Evolutionary conservation across 2,113 vertebrate species (phyloP).

Genomic region (Tachysurus vachellii): DNA sequence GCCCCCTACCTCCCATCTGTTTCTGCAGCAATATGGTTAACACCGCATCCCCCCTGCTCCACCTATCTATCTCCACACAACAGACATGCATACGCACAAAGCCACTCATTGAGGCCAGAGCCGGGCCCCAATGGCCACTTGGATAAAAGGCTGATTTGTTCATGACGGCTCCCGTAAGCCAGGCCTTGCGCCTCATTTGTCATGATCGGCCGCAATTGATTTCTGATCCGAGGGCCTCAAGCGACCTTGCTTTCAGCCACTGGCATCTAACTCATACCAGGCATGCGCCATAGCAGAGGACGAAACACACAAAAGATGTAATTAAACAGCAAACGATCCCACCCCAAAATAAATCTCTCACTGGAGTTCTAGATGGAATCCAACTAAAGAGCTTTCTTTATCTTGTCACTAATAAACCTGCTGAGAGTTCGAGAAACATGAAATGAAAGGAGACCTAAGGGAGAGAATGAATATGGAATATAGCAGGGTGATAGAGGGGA

Average conservation of each 20-base stretch:
- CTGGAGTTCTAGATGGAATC: neutral
- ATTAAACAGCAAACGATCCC: constrained; percentile 8
- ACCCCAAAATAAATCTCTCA: constrained; percentile 4
- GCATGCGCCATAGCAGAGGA: neutral
- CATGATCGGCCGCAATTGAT: constrained; percentile 77
- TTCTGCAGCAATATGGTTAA: constrained; percentile 85
- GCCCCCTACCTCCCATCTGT: constrained; percentile 80
- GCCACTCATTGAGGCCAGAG: constrained; percentile 41
- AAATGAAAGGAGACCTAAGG: neutral
- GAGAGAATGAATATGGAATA: neutral
- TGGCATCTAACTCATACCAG: neutral
- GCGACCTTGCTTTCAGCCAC: constrained; percentile 64
- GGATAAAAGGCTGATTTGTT: constrained; percentile 76
- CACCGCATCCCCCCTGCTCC: constrained; percentile 58
- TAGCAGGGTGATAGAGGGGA: constrained; percentile 17
- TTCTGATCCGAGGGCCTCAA: constrained; percentile 70
- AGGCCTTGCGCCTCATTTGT: constrained; percentile 71
- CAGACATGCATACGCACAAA: constrained; percentile 51
- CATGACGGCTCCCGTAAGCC: constrained; percentile 67
- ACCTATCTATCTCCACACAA: constrained; percentile 56
- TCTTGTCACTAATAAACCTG: constrained; percentile 12
- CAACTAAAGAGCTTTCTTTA: constrained; percentile 15
- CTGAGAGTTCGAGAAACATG: neutral
- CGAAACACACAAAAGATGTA: neutral
- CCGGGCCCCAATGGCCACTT: constrained; percentile 61